Evolutionary conservation across 2,888 invertebrate genomes (phyloP), one percentile per base, ranked within the genome.

Genomic region (Heliconius hortense): DNA sequence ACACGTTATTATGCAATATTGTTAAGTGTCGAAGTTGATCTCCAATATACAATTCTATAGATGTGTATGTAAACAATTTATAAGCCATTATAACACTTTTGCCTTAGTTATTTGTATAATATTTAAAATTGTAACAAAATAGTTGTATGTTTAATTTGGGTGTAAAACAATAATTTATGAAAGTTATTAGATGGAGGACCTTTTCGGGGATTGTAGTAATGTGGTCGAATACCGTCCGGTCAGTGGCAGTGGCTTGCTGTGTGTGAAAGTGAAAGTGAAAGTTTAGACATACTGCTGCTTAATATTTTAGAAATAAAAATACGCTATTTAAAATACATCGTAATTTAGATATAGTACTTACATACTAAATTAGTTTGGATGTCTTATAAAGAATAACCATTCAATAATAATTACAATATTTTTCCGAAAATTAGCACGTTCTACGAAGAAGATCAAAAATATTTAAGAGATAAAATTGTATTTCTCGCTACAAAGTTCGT

Each of bases 151-250:
- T 71, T 60, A 67, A 43, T 53, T 63, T 48, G 28, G 70, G 70
- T 71, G 21, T 71, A 35, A 26, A 76, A 76, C 72, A 70, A 72
- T 77, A 75, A 77, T 75, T 75, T 72, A 77, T 75, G 67, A 75
- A 64, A 74, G 77, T 77, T 75, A 74, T 77, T 78, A 77, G 64
- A 68, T 35, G 62, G n/a, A 69, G 43, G 63, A 73, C 53, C 73
- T 73, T 75, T 77, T 72, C 73, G 77, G 75, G 76, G 81, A 81
- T 82, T 84, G 82, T 83, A 84, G 80, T 84, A 83, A 83, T 83
- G 83, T 82, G 83, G 83, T 82, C 81, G 82, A 85, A 87, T 86
- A 87, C 85, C 86, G 80, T 75, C 79, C 83, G 82, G 82, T 85
- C 88, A 90, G n/a, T n/a, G n/a, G n/a, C n/a, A n/a, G n/a, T n/a